Evolutionary conservation across 2,113 vertebrate species (phyloP).

Genomic region (Blennius ocellaris): DNA sequence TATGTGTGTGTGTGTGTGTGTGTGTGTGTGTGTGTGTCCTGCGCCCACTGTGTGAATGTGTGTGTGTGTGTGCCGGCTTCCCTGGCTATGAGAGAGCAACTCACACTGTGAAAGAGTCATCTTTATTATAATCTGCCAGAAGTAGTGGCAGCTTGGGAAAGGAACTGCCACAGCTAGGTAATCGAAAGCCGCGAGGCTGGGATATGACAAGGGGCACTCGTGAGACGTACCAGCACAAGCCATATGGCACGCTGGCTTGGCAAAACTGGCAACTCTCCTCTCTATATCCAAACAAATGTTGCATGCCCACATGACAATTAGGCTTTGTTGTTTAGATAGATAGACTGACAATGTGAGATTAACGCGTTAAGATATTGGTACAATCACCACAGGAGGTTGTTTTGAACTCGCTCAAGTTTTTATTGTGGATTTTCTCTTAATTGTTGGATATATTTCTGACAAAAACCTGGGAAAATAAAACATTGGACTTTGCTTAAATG

Average conservation of each 20-base stretch:
- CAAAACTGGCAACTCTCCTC: conserved; percentile 61
- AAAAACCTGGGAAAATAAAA: conserved; percentile 4
- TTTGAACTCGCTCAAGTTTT: conserved; percentile 10
- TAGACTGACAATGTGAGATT: conserved; percentile 45
- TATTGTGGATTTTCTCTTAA: conserved; percentile 2
- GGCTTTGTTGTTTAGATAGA: conserved; percentile 38
- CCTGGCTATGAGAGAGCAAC: conserved; percentile 81
- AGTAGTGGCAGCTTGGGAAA: conserved; percentile 83
- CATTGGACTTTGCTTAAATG: conserved; percentile 26
- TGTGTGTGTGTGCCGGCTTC: conserved; percentile 66
- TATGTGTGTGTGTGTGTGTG: conserved; percentile 60
- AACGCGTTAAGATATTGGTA: conserved; percentile 19
- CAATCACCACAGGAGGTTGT: conserved; percentile 1
- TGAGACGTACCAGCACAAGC: conserved; percentile 74
- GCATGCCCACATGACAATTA: conserved; percentile 51
- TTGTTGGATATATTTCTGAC: conserved; percentile 18
- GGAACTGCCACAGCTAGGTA: conserved; percentile 87
- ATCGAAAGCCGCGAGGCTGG: conserved; percentile 70
- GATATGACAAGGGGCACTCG: conserved; percentile 72
- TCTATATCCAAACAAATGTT: conserved; percentile 58
- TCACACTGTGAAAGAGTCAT: conserved; percentile 86
- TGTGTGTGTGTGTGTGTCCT: conserved; percentile 57
- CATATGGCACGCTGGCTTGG: conserved; percentile 76
- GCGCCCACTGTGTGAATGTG: conserved; percentile 49
- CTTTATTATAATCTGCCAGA: conserved; percentile 91